These are phyloP conservation scores for Leptinotarsa haldemani DNA, from an alignment of 2,888 invertebrate species.

Conservation along the genomic window DNA sequence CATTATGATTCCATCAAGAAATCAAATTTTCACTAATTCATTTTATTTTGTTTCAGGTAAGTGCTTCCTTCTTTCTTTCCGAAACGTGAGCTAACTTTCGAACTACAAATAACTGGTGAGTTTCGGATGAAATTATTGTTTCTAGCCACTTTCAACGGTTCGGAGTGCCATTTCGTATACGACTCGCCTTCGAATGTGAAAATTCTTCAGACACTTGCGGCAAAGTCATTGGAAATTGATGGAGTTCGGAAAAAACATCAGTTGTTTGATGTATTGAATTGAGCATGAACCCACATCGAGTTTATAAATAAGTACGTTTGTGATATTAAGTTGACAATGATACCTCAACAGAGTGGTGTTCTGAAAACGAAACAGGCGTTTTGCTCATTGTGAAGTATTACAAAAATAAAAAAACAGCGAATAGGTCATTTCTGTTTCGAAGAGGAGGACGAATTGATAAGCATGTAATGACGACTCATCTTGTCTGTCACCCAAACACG, in stretches of 20 bases:
- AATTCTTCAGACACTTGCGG: neutral
- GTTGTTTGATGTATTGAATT: neutral
- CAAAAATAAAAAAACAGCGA: no score
- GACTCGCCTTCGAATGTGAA: neutral
- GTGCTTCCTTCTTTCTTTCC: slow-evolving; percentile 21
- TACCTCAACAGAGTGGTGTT: no score
- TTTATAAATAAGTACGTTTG: neutral
- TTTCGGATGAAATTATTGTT: slow-evolving; percentile 5
- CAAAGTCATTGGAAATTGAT: slow-evolving; percentile 5
- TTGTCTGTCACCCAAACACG: no score
- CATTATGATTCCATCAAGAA: no score
- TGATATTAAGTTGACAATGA: neutral
- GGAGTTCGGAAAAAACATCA: neutral
- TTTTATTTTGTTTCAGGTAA: slow-evolving; percentile 12
- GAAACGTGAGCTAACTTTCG: slow-evolving; percentile 19
- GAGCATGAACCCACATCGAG: neutral
- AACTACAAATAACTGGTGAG: neutral
- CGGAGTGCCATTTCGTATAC: neutral
- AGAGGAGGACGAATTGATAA: no score
- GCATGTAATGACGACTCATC: no score
- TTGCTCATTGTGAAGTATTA: no score
- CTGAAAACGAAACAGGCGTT: no score
- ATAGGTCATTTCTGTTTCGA: no score
- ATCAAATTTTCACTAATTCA: neutral
- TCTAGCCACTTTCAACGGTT: neutral